These are phyloP conservation scores for Eilema griseolum DNA, from an alignment of 2,888 invertebrate species.

Conservation along the genomic window DNA sequence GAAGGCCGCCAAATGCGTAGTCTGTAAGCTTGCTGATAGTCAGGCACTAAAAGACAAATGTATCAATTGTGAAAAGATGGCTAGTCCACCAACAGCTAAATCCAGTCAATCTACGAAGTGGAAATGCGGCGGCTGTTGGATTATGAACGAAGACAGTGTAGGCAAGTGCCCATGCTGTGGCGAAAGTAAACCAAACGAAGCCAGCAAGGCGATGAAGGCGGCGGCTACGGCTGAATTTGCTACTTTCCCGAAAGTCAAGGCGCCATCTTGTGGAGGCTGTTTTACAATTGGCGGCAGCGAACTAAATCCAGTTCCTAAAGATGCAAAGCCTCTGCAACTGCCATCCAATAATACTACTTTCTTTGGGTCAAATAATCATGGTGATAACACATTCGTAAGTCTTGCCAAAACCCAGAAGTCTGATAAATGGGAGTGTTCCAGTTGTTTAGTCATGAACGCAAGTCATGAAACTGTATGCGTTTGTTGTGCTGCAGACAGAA, in stretches of 20 bases:
- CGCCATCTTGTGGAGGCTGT: conserved; percentile 69
- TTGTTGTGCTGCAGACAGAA: conserved; percentile 69
- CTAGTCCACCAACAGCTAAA: conserved; percentile 25
- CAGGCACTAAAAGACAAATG: conserved; percentile 58
- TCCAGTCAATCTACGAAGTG: conserved; percentile 54
- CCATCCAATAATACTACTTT: background rate
- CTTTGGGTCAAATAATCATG: conserved; percentile 17
- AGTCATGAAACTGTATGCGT: conserved; percentile 62
- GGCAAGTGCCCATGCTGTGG: conserved; percentile 67
- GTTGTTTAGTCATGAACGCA: conserved; percentile 72
- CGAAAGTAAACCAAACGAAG: conserved; percentile 47
- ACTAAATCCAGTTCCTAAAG: background rate
- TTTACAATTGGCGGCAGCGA: background rate
- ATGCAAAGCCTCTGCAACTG: background rate
- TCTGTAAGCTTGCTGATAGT: conserved; percentile 58
- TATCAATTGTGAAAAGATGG: conserved; percentile 57
- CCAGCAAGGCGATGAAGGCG: background rate
- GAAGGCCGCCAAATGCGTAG: conserved; percentile 51
- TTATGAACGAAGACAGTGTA: conserved; percentile 56
- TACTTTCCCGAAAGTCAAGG: conserved; percentile 23
- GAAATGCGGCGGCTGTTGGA: conserved; percentile 69
- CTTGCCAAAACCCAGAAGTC: conserved; percentile 60
- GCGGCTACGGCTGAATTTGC: conserved; percentile 7
- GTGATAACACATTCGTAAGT: conserved; percentile 54
- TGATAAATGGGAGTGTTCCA: conserved; percentile 73